Percentiles rank a stretch among this genome's conserved stretches.
Conservation (phyloP, 2,113 vertebrate species). For the Raja brachyura region DNA sequence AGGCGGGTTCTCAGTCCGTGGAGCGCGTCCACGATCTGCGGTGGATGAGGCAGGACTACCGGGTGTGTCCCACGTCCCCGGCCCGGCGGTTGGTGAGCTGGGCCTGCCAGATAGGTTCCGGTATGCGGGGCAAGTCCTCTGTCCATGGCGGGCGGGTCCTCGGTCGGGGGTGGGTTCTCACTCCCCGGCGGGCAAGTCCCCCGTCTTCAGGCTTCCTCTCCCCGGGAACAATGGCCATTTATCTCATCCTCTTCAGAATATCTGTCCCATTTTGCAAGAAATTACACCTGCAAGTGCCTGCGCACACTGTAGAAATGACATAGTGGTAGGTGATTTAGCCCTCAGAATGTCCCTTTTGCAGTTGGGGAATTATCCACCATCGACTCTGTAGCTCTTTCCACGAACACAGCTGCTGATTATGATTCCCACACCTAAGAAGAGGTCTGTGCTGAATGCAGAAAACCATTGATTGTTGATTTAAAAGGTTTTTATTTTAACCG, state of each 20-base stretch:
- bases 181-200: no score
- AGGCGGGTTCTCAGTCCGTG: no score
- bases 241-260: background rate
- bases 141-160: no score
- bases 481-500: background rate
- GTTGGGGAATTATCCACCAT: background rate
- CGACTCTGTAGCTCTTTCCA: background rate
- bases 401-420: background rate
- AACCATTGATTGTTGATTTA: background rate
- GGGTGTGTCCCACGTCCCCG: no score
- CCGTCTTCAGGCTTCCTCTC: no score
- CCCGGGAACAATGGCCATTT: background rate
- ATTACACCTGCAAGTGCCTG: background rate
- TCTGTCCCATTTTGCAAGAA: background rate
- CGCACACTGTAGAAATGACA: background rate
- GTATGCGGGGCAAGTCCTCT: no score
- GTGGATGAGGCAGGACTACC: no score
- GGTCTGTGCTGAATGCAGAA: background rate
- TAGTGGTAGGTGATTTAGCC: background rate
- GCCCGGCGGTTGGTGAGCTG: no score
- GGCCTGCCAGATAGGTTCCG: no score
- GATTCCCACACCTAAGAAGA: background rate
- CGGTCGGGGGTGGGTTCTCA: no score
- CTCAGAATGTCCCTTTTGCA: background rate
- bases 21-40: no score